These are phyloP conservation scores for Tribolium freemani DNA, from an alignment of 2,888 invertebrate species.

Conservation along the genomic window DNA sequence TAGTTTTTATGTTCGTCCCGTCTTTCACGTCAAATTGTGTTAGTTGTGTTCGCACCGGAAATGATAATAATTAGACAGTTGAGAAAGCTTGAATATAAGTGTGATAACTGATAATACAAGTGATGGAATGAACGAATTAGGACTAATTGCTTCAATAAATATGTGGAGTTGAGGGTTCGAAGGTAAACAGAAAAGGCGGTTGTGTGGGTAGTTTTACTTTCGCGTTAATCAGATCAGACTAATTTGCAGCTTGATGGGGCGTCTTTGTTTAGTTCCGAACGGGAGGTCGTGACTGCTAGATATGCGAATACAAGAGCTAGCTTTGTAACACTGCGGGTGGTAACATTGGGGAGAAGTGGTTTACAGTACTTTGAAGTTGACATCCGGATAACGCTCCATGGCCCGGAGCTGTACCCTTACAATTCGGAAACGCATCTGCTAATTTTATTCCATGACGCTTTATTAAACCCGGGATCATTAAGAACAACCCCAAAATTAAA, in stretches of 20 bases:
- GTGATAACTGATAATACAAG: background rate
- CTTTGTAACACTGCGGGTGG: constrained; percentile 36
- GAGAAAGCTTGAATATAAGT: background rate
- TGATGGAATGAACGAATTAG: background rate
- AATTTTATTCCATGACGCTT: constrained; percentile 14
- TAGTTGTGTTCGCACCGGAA: background rate
- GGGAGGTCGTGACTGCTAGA: constrained; percentile 33
- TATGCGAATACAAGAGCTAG: constrained; percentile 32
- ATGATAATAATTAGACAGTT: background rate
- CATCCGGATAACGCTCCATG: constrained; percentile 42
- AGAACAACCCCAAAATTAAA: background rate
- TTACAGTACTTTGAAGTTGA: constrained; percentile 38
- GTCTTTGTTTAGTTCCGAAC: constrained; percentile 38
- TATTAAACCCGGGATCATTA: background rate
- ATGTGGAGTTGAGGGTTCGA: background rate
- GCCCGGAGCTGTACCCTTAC: constrained; percentile 41
- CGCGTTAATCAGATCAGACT: constrained; percentile 39
- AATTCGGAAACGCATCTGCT: constrained; percentile 27
- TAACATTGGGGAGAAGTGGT: constrained; percentile 27
- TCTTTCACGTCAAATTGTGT: background rate
- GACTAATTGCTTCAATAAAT: constrained; percentile 21
- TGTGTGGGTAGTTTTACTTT: constrained; percentile 29
- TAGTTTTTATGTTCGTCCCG: background rate
- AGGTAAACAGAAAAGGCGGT: constrained; percentile 24
- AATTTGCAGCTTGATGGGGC: constrained; percentile 40